A percentile compares a stretch with the other conserved stretches of the same genome.
Evolutionary conservation across 1,140 invertebrate species (phyloP).

Genomic region (Microplitis demolitor): DNA sequence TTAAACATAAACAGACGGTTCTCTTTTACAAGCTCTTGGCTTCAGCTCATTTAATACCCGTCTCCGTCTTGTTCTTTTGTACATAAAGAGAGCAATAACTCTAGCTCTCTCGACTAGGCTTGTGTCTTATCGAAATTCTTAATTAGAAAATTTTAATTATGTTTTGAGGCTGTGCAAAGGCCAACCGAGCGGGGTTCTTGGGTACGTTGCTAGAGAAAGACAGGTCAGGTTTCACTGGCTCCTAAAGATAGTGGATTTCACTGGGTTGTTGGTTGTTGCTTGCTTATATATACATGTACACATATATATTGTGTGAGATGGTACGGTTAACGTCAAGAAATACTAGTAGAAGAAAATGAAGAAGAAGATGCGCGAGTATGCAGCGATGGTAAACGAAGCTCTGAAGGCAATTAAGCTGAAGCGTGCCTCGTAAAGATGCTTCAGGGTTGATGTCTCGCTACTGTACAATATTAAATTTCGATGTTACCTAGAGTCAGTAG

Average conservation of each 20-base stretch:
- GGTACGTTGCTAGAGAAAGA: background rate
- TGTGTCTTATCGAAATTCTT: conserved; percentile 60
- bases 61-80: background rate
- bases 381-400: conserved; percentile 13
- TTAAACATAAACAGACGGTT: background rate
- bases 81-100: conserved; percentile 25
- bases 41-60: no score
- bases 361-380: conserved; percentile 1
- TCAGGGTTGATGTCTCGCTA: conserved; percentile 28
- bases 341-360: background rate
- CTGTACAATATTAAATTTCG: conserved; percentile 48
- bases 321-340: background rate
- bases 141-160: conserved; percentile 64
- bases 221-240: conserved; percentile 13
- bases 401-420: conserved; percentile 51
- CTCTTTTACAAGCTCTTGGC: background rate
- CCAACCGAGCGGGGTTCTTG: background rate
- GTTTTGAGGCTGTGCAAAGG: conserved; percentile 46
- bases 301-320: no score
- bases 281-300: background rate
- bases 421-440: conserved; percentile 42
- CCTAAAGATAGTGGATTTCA: conserved; percentile 17
- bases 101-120: background rate
- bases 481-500: background rate
- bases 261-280: background rate